Percentiles rank a stretch among this genome's conserved stretches.
Evolutionary conservation across 2,888 invertebrate genomes (phyloP).

Genomic region (Spatulosminthurus flaviceps): DNA sequence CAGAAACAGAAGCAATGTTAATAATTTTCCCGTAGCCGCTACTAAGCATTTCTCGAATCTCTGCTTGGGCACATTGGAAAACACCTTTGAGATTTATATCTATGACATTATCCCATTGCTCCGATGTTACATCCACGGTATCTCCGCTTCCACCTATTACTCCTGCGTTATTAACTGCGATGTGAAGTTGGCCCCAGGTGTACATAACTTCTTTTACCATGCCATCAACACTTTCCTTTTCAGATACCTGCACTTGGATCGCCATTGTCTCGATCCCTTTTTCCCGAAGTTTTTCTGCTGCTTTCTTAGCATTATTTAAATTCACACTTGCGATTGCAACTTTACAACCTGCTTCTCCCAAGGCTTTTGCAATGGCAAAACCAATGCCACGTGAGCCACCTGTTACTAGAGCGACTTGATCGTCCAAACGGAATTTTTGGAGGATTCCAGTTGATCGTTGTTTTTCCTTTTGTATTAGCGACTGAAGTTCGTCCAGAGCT

Average conservation of each 20-base stretch:
- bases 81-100: conserved; percentile 57
- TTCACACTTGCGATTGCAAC: conserved; percentile 58
- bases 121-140: conserved; percentile 52
- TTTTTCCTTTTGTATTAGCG: no score
- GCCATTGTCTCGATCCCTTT: conserved; percentile 57
- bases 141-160: conserved; percentile 51
- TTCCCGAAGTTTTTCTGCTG: conserved; percentile 48
- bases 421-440: conserved; percentile 58
- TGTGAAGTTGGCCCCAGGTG: conserved; percentile 54
- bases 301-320: conserved; percentile 52
- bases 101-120: conserved; percentile 54
- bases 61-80: conserved; percentile 59
- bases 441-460: no score
- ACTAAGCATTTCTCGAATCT: conserved; percentile 58
- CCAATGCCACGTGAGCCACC: conserved; percentile 45
- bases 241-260: conserved; percentile 58
- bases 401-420: conserved; percentile 57
- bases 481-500: no score
- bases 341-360: conserved; percentile 59
- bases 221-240: conserved; percentile 56
- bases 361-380: conserved; percentile 48
- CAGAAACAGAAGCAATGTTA: conserved; percentile 55
- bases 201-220: conserved; percentile 56
- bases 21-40: conserved; percentile 47
- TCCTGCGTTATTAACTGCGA: conserved; percentile 60